A percentile compares a stretch with the other conserved stretches of the same genome.
These are phyloP conservation scores for Numenius arquata DNA, from an alignment of 2,113 vertebrate genomes.

Conservation along the genomic window DNA sequence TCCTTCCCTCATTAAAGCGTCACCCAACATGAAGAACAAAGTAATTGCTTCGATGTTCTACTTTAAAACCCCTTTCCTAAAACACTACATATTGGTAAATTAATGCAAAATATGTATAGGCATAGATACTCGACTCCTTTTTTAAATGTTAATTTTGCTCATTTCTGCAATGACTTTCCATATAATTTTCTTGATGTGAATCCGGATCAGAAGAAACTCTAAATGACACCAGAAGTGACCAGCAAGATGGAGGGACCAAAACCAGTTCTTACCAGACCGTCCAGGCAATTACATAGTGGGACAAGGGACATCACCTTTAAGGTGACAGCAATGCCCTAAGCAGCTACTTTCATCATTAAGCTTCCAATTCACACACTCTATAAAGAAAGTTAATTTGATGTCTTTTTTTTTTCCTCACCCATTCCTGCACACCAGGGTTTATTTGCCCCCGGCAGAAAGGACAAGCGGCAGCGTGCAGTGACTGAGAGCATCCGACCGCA, in stretches of 20 bases:
- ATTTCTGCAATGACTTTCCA: neutral
- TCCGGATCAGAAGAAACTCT: neutral
- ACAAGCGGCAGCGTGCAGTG: neutral
- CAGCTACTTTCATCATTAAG: neutral
- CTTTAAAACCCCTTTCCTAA: neutral
- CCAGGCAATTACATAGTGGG: neutral
- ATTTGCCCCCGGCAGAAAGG: neutral
- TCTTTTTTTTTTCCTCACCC: neutral
- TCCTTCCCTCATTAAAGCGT: neutral
- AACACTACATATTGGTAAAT: neutral
- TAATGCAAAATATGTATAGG: neutral
- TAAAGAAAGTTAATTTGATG: neutral
- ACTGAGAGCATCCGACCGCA: neutral
- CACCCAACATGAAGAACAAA: neutral
- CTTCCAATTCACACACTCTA: rapidly evolving
- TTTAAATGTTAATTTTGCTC: neutral
- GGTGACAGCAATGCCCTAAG: neutral
- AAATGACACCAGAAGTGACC: neutral
- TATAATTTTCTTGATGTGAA: neutral
- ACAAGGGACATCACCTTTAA: neutral
- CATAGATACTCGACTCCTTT: neutral
- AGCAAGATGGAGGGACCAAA: neutral
- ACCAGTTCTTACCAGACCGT: neutral
- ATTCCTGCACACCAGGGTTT: neutral
- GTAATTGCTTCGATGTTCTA: neutral